Evolutionary conservation across 2,797 vertebrate genomes (phyloP), one percentile per base, ranked within the genome.

Genomic region (Eutrigla gurnardus): DNA sequence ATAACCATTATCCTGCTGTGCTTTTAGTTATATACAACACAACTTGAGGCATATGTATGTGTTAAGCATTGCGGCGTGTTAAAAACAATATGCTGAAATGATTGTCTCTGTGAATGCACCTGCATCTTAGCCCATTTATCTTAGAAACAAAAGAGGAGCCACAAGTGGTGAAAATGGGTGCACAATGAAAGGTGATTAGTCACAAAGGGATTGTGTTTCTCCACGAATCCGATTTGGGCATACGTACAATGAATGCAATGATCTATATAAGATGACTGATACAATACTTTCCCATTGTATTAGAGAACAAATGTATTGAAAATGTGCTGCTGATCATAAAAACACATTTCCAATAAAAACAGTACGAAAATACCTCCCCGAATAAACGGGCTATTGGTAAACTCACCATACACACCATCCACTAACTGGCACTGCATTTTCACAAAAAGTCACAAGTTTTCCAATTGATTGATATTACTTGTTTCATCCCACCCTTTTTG

Each of bases 121-220:
- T 47, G 5, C 65, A 72, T 64, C 50, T 66, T 1, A n/a, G 52
- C 14, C 43, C 45, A 64, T 63, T 52, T 45, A 47, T 50, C 37
- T 66, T 33, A 13, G 42, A 71, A 37, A 70, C 14, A 39, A 60
- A 64, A 80, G 40, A 11, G 3, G 3, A 83, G 70, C 72, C 40
- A 68, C 66, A 85, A 77, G 73, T 87, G 73, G 55, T 11, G 17
- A 17, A 12, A 13, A 59, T 50, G n/a, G 32, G 11, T 42, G 55
- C 40, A 57, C 12, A 55, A 49, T 15, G 4, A 15, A 75, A 64
- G 33, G 25, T 52, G 43, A 60, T 62, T 45, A 52, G 18, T 53
- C 65, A 59, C 49, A 58, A 50, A 65, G 11, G 40, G 46, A 33
- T 33, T 17, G 14, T 59, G 40, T 60, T 73, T 68, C 39, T 53